phyloP scores from a whole-genome alignment of 2,888 invertebrate species.

The Drosophila austrosaltans region DNA sequence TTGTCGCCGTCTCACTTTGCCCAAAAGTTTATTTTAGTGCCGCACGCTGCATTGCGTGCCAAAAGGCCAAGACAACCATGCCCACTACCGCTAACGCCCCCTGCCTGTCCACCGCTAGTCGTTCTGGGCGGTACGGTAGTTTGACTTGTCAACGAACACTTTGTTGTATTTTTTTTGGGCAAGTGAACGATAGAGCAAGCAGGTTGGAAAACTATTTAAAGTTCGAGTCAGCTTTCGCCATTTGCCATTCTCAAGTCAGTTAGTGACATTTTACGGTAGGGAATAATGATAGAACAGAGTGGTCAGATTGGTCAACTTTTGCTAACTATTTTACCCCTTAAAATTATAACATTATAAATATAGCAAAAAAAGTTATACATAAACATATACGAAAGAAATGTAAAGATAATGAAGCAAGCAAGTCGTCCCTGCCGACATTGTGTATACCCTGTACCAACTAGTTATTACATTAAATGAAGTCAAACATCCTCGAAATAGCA shows the following conservation, averaged over 20 bases:
- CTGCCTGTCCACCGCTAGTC: neutral
- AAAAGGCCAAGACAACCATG: constrained; percentile 42
- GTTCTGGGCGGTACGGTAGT: constrained; percentile 12
- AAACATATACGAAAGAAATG: neutral
- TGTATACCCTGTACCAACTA: too few relatives aligned
- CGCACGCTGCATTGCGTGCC: constrained; percentile 69
- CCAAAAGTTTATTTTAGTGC: constrained; percentile 67
- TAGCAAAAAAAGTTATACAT: neutral
- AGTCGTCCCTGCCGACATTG: too few relatives aligned
- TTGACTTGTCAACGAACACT: constrained; percentile 46
- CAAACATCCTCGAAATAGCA: too few relatives aligned
- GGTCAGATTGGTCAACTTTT: constrained; percentile 3
- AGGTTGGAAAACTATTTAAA: constrained; percentile 31
- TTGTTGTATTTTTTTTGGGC: constrained; percentile 19
- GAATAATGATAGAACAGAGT: constrained; percentile 12
- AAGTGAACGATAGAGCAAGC: neutral
- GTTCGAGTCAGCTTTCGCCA: constrained; percentile 52
- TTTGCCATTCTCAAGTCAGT: constrained; percentile 41
- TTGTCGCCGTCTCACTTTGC: constrained; percentile 27
- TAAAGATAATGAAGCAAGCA: too few relatives aligned
- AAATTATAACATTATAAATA: neutral
- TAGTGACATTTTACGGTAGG: constrained; percentile 33
- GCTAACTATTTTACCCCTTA: neutral
- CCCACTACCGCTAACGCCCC: neutral
- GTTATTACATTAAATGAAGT: too few relatives aligned